Percentiles rank a stretch among this genome's conserved stretches.
phyloP scores from a whole-genome alignment of 2,888 invertebrate genomes.

The Drosophila rubida region DNA sequence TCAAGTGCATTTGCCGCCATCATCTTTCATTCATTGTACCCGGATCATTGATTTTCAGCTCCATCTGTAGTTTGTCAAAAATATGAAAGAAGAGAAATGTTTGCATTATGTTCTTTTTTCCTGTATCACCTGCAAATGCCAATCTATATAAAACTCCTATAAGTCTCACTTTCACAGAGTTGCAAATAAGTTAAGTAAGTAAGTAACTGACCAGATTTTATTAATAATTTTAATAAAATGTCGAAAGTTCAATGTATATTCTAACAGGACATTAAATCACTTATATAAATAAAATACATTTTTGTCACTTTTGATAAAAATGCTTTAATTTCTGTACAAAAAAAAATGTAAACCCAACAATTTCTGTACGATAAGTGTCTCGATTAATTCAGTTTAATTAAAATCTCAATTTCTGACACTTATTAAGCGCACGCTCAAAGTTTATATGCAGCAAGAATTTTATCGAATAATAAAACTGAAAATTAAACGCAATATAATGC shows the following conservation, averaged over 20 bases:
- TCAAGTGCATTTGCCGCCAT: no score
- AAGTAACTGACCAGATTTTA: no score
- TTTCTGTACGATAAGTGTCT: neutral
- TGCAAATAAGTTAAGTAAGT: no score
- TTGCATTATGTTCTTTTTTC: neutral
- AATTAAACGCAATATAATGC: neutral
- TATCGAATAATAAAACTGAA: constrained; percentile 13
- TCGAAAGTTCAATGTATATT: no score
- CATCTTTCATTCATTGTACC: neutral
- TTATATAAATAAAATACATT: no score
- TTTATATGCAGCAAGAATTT: neutral
- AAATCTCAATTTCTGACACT: constrained; percentile 22
- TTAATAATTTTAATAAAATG: no score
- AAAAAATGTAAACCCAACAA: neutral
- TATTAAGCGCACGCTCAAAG: neutral
- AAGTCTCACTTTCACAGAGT: no score
- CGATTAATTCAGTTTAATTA: constrained; percentile 30
- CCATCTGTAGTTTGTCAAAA: no score
- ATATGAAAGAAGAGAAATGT: neutral
- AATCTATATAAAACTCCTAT: no score
- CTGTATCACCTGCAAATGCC: neutral
- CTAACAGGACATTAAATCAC: no score
- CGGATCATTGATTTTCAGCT: neutral
- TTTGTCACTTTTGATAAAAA: no score
- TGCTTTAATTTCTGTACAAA: no score